These are phyloP conservation scores for Suricata suricatta DNA, from an alignment of 2,113 vertebrate species.

Conservation along the genomic window DNA sequence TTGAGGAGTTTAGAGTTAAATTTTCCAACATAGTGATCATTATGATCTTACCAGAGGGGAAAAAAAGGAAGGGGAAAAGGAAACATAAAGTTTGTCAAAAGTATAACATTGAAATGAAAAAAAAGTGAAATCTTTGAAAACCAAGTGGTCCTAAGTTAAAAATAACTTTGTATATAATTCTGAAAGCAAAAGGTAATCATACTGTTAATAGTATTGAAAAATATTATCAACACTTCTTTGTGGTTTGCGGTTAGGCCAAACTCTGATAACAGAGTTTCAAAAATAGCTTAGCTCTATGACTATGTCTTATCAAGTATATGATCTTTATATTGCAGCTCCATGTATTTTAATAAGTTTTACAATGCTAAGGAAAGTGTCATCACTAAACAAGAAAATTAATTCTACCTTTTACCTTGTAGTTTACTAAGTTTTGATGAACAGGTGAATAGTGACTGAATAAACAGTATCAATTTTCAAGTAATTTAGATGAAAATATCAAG, in stretches of 20 bases:
- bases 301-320: background rate
- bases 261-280: background rate
- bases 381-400: background rate
- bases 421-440: background rate
- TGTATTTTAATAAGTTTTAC: background rate
- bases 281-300: background rate
- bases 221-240: background rate
- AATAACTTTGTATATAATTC: background rate
- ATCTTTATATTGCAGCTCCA: background rate
- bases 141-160: background rate
- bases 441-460: background rate
- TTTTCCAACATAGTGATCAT: background rate
- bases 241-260: background rate
- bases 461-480: background rate
- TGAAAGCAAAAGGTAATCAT: background rate
- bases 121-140: background rate
- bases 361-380: background rate
- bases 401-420: background rate
- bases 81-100: background rate
- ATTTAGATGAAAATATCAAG: background rate
- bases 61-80: background rate
- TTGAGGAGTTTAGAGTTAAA: background rate
- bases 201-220: background rate
- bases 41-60: background rate
- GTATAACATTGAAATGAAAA: background rate